Evolutionary conservation across 2,888 invertebrate genomes (phyloP), one percentile per base, ranked within the genome.

Genomic region (Coelopa pilipes): DNA sequence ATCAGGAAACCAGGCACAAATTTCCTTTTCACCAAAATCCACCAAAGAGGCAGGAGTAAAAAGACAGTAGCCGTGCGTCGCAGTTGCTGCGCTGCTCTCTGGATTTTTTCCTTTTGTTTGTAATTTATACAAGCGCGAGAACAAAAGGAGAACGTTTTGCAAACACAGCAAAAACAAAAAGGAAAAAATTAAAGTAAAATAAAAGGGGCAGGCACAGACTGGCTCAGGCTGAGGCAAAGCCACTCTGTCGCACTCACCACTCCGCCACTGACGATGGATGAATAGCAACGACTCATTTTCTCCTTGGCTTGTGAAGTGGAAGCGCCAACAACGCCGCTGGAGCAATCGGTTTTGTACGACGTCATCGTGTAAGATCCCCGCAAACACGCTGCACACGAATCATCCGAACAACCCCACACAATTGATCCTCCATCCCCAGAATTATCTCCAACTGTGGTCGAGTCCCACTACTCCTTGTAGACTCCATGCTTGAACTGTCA

Each of bases 111-210:
- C 50, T 66, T 66, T 66, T 50, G 49, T 66, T 66, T 50, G 49
- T 66, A 13, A 17, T 46, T 65, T 21, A 9, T 21, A 21, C 49
- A 66, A 50, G 21, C 66, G 24, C 49, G 21, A 50, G 66, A 66
- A 66, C 66, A 66, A 66, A 50, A 66, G 66, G 46, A 66, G 50
- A 66, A 21, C 50, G 66, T 24, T 50, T 50, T 66, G 66, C 66
- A 66, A 66, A 45, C 66, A 46, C 65, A 19, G 66, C 66, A 50
- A 49, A 66, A 34, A 62, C n/a, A 62, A 62, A 45, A 49, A 50
- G 50, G 50, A 12, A 66, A 46, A 66, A 50, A 50, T 17, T 59
- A 19, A 62, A 19, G 11, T 50, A 49, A 50, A 66, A 66, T 15
- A 66, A 66, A 49, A 49, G 66, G 66, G 24, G 50, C 60, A n/a